phyloP scores from a whole-genome alignment of 2,888 invertebrate species.

The Acholoe squamosa region DNA sequence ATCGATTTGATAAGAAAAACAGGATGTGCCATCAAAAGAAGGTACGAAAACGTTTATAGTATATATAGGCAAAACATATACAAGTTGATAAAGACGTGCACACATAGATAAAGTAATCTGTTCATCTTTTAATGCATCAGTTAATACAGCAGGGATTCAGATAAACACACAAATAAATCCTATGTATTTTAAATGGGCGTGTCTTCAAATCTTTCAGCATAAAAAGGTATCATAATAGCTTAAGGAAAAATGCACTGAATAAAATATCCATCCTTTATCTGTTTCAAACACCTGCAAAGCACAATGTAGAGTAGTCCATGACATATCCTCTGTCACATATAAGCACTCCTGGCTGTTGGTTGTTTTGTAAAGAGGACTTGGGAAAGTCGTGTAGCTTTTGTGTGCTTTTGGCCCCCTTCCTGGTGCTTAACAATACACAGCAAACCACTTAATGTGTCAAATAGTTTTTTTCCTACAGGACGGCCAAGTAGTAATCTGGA shows the following conservation, averaged over 20 bases:
- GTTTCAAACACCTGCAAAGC: too few relatives aligned
- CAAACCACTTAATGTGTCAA: background rate
- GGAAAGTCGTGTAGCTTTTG: conserved; percentile 3
- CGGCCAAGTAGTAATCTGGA: background rate
- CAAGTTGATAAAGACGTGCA: too few relatives aligned
- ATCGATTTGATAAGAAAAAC: too few relatives aligned
- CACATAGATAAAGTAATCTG: too few relatives aligned
- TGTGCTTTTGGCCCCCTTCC: background rate
- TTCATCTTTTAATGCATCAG: too few relatives aligned
- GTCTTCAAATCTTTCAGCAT: background rate
- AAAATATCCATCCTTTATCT: too few relatives aligned
- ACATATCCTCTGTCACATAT: background rate
- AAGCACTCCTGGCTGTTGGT: background rate
- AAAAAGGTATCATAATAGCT: background rate
- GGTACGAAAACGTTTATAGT: too few relatives aligned
- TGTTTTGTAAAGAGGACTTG: background rate
- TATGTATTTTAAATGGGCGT: background rate
- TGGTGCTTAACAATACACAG: background rate
- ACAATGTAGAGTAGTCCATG: background rate
- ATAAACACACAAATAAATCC: background rate
- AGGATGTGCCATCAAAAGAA: too few relatives aligned
- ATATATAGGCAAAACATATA: too few relatives aligned
- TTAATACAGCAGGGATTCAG: background rate
- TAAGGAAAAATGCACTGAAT: background rate
- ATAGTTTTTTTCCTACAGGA: background rate